These are phyloP conservation scores for Sarcophaga subvicina DNA, from an alignment of 2,888 invertebrate species.

Conservation along the genomic window DNA sequence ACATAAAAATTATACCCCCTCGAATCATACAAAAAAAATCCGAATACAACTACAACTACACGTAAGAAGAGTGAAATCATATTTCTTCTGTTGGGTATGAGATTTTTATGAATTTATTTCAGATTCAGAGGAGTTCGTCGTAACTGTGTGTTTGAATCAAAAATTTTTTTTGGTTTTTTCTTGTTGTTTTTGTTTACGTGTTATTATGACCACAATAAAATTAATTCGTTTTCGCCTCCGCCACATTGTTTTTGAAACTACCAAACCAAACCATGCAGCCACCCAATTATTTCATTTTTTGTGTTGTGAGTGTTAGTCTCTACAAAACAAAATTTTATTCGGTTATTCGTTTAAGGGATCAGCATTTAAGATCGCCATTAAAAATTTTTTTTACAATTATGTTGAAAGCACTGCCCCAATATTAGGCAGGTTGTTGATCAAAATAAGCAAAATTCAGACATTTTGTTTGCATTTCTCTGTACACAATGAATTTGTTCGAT, in stretches of 20 bases:
- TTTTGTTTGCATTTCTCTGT: too few relatives aligned
- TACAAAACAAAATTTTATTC: constrained; percentile 11
- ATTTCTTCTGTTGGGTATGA: neutral
- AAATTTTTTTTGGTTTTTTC: too few relatives aligned
- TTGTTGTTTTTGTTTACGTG: constrained; percentile 70
- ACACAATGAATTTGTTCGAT: too few relatives aligned
- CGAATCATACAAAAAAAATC: constrained; percentile 13
- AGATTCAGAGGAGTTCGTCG: too few relatives aligned
- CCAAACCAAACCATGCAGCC: too few relatives aligned
- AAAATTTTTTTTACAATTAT: too few relatives aligned
- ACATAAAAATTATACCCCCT: constrained; percentile 41
- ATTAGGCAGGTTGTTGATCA: too few relatives aligned
- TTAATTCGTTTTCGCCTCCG: constrained; percentile 65
- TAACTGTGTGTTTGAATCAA: too few relatives aligned
- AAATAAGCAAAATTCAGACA: too few relatives aligned
- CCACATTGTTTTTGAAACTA: constrained; percentile 12
- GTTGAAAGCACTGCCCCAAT: too few relatives aligned
- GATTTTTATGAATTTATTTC: neutral
- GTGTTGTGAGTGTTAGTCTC: neutral
- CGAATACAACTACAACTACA: constrained; percentile 4
- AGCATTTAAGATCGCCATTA: too few relatives aligned
- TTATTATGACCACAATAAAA: constrained; percentile 78
- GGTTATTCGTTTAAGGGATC: too few relatives aligned
- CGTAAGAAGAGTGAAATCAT: neutral
- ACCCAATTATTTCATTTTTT: constrained; percentile 30